phyloP scores from a whole-genome alignment of 2,888 invertebrate species.

The Drosophila phalerata region DNA sequence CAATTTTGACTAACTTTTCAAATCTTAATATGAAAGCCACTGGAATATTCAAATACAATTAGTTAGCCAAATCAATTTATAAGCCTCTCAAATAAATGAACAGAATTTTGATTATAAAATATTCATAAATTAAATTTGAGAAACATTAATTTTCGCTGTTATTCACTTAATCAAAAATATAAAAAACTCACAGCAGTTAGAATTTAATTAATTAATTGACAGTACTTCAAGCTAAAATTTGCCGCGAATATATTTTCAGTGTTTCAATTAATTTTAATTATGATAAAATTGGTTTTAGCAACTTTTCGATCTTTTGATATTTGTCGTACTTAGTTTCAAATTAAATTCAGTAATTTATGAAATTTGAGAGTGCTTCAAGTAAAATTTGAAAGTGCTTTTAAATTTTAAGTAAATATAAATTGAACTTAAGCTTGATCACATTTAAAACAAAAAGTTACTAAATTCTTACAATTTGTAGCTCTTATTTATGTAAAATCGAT shows the following conservation, averaged over 20 bases:
- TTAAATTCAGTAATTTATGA: background rate
- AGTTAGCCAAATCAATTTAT: background rate
- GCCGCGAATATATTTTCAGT: conserved; percentile 11
- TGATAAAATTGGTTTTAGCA: background rate
- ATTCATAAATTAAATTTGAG: background rate
- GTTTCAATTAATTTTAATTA: conserved; percentile 15
- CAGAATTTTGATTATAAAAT: background rate
- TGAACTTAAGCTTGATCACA: too few relatives aligned
- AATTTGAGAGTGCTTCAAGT: background rate
- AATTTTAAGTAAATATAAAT: background rate
- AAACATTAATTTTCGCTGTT: background rate
- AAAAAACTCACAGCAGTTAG: background rate
- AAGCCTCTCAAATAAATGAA: background rate
- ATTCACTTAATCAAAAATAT: background rate
- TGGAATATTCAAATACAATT: background rate
- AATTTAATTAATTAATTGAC: conserved; percentile 10
- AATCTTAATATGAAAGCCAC: background rate
- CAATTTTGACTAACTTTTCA: background rate
- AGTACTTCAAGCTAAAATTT: background rate
- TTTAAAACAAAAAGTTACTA: background rate
- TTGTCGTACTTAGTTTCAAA: background rate
- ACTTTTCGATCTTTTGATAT: background rate
- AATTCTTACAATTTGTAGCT: too few relatives aligned
- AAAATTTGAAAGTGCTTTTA: background rate
- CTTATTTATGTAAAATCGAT: too few relatives aligned